Base-by-base conservation (phyloP, 2,113 vertebrate genomes). In the Thunnus maccoyii region DNA sequence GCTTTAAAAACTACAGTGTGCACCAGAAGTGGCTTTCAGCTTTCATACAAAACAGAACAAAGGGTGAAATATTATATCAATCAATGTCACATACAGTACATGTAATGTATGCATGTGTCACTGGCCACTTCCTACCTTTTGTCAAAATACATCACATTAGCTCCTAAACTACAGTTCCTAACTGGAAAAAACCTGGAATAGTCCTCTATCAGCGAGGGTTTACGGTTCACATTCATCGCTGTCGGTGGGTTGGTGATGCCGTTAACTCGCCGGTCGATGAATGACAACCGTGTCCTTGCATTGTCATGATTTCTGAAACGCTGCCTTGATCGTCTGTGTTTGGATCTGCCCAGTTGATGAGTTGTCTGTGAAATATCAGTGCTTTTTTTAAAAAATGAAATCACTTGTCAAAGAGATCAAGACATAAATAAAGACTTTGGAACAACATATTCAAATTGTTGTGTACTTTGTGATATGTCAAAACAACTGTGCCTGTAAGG, bases 201-300 rank as follows among this genome's bases (percentile, higher is more conserved):
- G 4, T 32, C 73, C 44, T 62, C 58, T 32, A 13, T 25, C 63
- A 50, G 25, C 17, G 88, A 80, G 67, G 81, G 87, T 81, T 78
- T 82, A 88, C 80, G 84, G 91, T 94, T 93, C 91, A 95, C 95
- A 95, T 95, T 95, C 95, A 95, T 95, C 91, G 95, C 95, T 95
- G 95, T 95, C 95, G 94, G 95, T 95, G 95, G 95, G 94, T 95
- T 95, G 72, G 75, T 83, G 63, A 76, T 77, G 66, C 54, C n/a
- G 68, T 76, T 57, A 89, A 93, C 94, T 93, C 91, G 83, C 93
- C 87, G 92, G 71, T 80, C 91, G 88, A 92, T 95, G 94, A 91
- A 94, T 95, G 94, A 82, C 86, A 91, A 90, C 93, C 64, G 90
- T 89, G 87, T 66, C 87, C 75, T 8, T 86, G 83, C 80, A 41